These are phyloP conservation scores for Melanerpes aurifrons DNA, from an alignment of 2,113 vertebrate genomes.

Conservation along the genomic window DNA sequence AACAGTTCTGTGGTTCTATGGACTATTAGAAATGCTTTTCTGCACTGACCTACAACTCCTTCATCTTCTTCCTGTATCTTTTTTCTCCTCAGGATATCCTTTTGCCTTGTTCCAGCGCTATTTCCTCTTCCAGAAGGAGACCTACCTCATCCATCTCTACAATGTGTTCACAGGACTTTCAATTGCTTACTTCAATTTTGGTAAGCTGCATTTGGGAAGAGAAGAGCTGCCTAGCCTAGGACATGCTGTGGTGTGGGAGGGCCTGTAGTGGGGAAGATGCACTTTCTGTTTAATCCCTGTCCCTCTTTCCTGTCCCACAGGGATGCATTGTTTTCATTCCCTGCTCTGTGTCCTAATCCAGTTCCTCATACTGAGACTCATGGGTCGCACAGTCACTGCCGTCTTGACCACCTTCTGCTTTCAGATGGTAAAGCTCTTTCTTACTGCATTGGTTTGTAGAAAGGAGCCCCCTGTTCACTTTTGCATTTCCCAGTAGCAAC, in stretches of 20 bases:
- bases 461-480: background rate
- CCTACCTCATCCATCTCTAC: slow-evolving; percentile 90
- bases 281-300: background rate
- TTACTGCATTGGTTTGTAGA: background rate
- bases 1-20: background rate
- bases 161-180: slow-evolving; percentile 88
- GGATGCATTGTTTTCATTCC: slow-evolving; percentile 89
- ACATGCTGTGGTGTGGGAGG: slow-evolving; percentile 20
- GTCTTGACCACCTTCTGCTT: slow-evolving; percentile 89
- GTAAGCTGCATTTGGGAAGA: slow-evolving; percentile 78
- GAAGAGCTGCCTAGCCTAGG: slow-evolving; percentile 47
- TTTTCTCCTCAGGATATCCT: slow-evolving; percentile 85
- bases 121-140: slow-evolving; percentile 90
- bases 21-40: background rate
- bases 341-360: slow-evolving; percentile 88
- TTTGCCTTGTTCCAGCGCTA: slow-evolving; percentile 90
- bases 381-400: slow-evolving; percentile 93
- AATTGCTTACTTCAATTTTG: slow-evolving; percentile 96
- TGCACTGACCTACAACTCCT: background rate
- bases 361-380: slow-evolving; percentile 94
- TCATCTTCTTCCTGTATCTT: background rate
- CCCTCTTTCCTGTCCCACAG: slow-evolving; percentile 69
- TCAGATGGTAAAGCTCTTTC: slow-evolving; percentile 88
- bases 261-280: background rate
- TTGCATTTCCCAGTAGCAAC: background rate